Conservation (phyloP, 2,113 vertebrate genomes). For the Otis tarda region DNA sequence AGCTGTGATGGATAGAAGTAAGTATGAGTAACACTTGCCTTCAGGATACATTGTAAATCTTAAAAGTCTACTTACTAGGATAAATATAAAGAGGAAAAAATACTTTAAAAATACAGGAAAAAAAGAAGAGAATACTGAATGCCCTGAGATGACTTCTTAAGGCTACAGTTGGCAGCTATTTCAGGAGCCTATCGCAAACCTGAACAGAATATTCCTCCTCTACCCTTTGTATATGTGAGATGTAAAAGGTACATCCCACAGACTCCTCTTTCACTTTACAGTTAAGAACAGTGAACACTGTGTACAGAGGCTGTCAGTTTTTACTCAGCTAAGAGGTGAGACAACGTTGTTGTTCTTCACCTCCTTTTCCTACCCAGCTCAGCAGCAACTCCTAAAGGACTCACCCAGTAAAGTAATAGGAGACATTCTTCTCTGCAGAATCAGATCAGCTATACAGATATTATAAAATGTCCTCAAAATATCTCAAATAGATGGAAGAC, state of each 20-base stretch:
- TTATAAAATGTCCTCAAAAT: background rate
- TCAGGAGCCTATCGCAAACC: background rate
- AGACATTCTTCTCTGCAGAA: background rate
- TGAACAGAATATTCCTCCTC: background rate
- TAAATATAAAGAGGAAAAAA: background rate
- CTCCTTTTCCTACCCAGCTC: background rate
- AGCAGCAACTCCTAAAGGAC: background rate
- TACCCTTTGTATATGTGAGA: background rate
- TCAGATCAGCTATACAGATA: background rate
- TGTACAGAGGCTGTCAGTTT: background rate
- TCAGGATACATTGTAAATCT: background rate
- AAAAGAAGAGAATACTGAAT: background rate
- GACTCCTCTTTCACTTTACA: background rate
- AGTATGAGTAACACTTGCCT: background rate
- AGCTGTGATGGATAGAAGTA: background rate
- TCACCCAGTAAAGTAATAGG: background rate
- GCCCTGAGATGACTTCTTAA: background rate
- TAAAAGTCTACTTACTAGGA: background rate
- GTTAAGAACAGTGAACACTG: background rate
- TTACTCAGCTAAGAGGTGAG: background rate
- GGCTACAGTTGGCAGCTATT: background rate
- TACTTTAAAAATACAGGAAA: background rate
- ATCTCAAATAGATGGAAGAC: background rate
- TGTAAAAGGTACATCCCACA: background rate
- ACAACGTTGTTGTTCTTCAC: background rate